Conservation (phyloP, 2,113 vertebrate genomes). For the Xiphophorus couchianus region DNA sequence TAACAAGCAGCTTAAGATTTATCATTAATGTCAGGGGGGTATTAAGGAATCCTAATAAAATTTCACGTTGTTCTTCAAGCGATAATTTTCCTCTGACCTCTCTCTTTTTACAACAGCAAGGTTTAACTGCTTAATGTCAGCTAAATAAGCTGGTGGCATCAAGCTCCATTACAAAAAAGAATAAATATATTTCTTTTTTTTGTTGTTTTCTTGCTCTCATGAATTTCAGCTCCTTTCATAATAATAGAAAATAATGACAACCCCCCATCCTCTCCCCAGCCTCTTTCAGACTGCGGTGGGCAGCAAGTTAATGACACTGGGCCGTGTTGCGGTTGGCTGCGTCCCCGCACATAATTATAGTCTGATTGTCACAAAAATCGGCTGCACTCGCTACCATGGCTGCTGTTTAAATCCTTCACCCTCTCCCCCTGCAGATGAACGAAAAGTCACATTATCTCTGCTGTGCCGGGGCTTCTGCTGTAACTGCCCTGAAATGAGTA, state of each 20-base stretch:
- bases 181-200: conserved; percentile 32
- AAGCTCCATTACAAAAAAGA: conserved; percentile 40
- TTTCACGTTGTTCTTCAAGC: conserved; percentile 72
- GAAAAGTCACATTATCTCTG: conserved; percentile 71
- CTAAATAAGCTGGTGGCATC: conserved; percentile 60
- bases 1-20: conserved; percentile 66
- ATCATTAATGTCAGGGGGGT: conserved; percentile 72
- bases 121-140: conserved; percentile 69
- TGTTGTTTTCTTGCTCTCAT: conserved; percentile 54
- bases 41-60: conserved; percentile 77
- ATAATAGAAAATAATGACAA: conserved; percentile 81
- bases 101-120: conserved; percentile 61
- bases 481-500: conserved; percentile 73
- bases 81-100: conserved; percentile 67
- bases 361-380: conserved; percentile 76
- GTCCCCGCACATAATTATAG: conserved; percentile 77
- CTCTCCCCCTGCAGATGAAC: conserved; percentile 54
- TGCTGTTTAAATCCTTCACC: conserved; percentile 20
- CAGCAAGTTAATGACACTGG: conserved; percentile 77
- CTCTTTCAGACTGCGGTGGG: conserved; percentile 69
- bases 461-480: conserved; percentile 57
- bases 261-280: conserved; percentile 15
- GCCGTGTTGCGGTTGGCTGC: conserved; percentile 71
- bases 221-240: conserved; percentile 68
- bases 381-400: conserved; percentile 41